phyloP scores from a whole-genome alignment of 2,888 invertebrate genomes.

The Ethmia dodecea region DNA sequence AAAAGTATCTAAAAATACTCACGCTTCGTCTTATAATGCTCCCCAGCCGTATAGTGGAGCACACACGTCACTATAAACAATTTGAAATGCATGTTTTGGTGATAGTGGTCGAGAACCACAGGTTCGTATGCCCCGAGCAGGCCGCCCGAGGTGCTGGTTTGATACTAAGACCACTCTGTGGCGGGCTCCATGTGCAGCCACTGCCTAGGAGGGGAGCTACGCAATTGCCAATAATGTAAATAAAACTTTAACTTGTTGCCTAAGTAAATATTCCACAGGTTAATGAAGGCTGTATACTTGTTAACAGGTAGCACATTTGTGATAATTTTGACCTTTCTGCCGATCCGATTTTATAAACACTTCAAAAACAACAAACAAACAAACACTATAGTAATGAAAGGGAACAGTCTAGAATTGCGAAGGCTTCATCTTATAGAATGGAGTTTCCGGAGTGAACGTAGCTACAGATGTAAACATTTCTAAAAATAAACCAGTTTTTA shows the following conservation, averaged over 20 bases:
- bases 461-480: too few species aligned
- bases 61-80: conserved; percentile 59
- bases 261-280: conserved; percentile 46
- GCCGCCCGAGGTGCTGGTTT: conserved; percentile 49
- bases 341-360: too few species aligned
- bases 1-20: conserved; percentile 39
- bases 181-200: conserved; percentile 29
- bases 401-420: too few species aligned
- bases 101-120: conserved; percentile 24
- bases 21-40: conserved; percentile 68
- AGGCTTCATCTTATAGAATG: too few species aligned
- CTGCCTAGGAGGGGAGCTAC: conserved; percentile 50
- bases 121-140: conserved; percentile 47
- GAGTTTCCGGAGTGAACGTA: too few species aligned
- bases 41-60: conserved; percentile 48
- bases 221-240: conserved; percentile 70
- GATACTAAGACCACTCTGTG: conserved; percentile 49
- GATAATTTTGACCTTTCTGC: too few species aligned
- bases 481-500: too few species aligned
- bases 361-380: too few species aligned
- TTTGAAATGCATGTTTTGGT: conserved; percentile 56
- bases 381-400: too few species aligned
- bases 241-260: conserved; percentile 46
- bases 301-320: too few species aligned
- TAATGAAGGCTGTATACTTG: too few species aligned